Conservation (phyloP, 2,797 vertebrate genomes). For the Coluber constrictor region DNA sequence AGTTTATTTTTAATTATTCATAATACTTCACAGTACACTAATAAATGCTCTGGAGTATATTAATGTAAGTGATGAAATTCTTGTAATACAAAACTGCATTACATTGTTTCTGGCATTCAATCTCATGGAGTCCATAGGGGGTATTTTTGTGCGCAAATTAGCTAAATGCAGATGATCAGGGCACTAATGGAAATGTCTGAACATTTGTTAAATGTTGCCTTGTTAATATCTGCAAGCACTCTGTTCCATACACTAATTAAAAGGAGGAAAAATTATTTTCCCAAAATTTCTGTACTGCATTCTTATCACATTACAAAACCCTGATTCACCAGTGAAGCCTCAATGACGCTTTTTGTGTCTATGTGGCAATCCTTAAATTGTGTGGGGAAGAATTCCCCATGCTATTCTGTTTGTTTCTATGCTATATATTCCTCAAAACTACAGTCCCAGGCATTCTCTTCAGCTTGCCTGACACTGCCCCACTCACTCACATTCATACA, state of each 20-base stretch:
- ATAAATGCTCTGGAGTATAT: slow-evolving; percentile 63
- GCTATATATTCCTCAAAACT: not conserved
- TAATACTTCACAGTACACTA: slow-evolving; percentile 64
- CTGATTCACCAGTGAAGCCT: not conserved
- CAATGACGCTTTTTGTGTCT: not conserved
- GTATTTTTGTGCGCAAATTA: slow-evolving; percentile 55
- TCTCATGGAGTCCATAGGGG: slow-evolving; percentile 47
- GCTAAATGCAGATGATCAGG: slow-evolving; percentile 41
- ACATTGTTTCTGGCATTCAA: slow-evolving; percentile 47
- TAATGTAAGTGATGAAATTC: slow-evolving; percentile 62
- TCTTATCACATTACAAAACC: not conserved
- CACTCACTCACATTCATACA: not conserved
- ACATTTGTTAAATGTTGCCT: slow-evolving; percentile 27
- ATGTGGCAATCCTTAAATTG: not conserved
- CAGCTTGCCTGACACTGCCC: not conserved
- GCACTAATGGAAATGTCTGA: slow-evolving; percentile 35
- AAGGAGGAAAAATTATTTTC: not conserved
- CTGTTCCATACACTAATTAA: slow-evolving; percentile 13
- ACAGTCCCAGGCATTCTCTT: not conserved
- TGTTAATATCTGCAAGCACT: slow-evolving; percentile 21
- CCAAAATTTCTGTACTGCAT: not conserved
- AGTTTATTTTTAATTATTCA: slow-evolving; percentile 68
- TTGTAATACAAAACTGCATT: slow-evolving; percentile 52
- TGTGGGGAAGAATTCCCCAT: not conserved
- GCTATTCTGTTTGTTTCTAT: not conserved